Percentiles rank a stretch among this genome's conserved stretches.
These are phyloP conservation scores for Amphimallon solstitiale DNA, from an alignment of 2,888 invertebrate species.

Conservation along the genomic window DNA sequence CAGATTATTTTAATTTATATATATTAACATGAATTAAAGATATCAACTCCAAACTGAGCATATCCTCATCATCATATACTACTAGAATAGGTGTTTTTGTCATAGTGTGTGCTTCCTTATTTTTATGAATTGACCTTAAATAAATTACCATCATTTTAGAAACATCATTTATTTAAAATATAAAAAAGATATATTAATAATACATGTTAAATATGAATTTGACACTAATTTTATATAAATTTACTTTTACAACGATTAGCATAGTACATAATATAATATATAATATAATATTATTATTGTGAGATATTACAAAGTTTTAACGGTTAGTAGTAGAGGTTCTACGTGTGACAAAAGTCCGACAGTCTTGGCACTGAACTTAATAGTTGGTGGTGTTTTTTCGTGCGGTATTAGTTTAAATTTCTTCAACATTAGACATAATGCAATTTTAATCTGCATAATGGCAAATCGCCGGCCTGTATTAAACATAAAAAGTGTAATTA, in stretches of 20 bases:
- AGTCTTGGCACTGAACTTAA: conserved; percentile 60
- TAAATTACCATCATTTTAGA: no score
- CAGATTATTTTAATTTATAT: no score
- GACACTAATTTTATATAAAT: no score
- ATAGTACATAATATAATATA: background rate
- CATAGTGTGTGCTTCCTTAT: no score
- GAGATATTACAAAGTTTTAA: background rate
- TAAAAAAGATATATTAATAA: no score
- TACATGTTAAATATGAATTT: no score
- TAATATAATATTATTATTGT: background rate
- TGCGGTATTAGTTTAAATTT: conserved; percentile 58
- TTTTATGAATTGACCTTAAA: no score
- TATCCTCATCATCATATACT: no score
- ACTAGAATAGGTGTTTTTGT: no score
- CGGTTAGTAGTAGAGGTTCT: background rate
- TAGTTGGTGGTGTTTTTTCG: conserved; percentile 55
- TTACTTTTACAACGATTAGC: background rate
- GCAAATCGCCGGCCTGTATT: conserved; percentile 66
- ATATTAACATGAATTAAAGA: no score
- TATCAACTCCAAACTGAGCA: no score
- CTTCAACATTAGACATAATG: conserved; percentile 63
- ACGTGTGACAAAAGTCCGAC: conserved; percentile 44
- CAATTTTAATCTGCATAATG: conserved; percentile 67
- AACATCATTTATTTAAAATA: no score
- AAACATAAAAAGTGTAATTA: background rate